Evolutionary conservation across 1,140 invertebrate species (phyloP), one percentile per base, ranked within the genome.

Genomic region (Polypedilum pembai): DNA sequence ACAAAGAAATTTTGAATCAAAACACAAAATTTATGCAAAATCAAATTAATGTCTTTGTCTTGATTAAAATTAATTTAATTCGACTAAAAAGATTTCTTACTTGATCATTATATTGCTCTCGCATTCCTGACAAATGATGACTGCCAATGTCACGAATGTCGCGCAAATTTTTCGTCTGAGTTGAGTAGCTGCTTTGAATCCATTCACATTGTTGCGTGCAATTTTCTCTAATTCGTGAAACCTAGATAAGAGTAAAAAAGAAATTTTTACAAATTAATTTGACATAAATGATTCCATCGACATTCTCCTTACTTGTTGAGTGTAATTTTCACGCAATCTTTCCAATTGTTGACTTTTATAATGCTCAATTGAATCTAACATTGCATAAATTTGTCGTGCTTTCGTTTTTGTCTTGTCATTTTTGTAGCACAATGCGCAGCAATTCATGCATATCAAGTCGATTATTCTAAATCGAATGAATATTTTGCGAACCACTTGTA

Each of bases 41-140:
- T 45, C 41, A 3, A 2, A 45, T n/a, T n/a, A 8, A 45, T 15
- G 41, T 45, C 1, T 45, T 15, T 45, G 8, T 8, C 2, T 45
- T 45, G 8, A 8, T 3, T 2, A 45, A 45, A 45, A 4, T 45
- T 15, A 8, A 12, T 45, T 8, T 45, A 45, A 45, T 45, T 15
- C 8, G 2, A 56, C 4, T 56, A 15, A 56, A 73, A 73, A 40
- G 7, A 73, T 1, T n/a, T 17, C 77, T 83, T 85, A 93, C 92
- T 88, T 95, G 93, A 82, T 95, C 93, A 77, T 92, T 91, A 83
- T 97, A 98, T 79, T 96, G 94, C 80, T 95, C 94, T 78, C 91
- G 87, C 74, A 97, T 85, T 1, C 91, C 86, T 8, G 91, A 91
- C 73, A 97, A 80, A 82, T 93, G 94, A 79, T 89, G 91, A 5